Percentiles rank a stretch among this genome's conserved stretches.
phyloP scores from a whole-genome alignment of 2,797 vertebrate species.

The Malacoraja senta region DNA sequence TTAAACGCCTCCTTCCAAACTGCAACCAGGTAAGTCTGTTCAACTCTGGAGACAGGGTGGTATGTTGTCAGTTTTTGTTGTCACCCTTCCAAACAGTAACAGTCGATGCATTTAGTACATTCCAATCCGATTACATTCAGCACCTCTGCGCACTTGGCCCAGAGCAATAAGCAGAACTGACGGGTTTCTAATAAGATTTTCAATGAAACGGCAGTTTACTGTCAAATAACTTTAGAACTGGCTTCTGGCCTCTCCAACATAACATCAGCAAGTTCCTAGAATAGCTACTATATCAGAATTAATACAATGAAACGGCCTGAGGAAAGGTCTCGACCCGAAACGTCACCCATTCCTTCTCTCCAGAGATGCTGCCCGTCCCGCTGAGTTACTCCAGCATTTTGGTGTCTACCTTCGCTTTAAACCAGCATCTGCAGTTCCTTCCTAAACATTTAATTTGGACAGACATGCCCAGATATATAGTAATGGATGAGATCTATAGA shows the following conservation, averaged over 20 bases:
- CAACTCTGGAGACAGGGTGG: not conserved
- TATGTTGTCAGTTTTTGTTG: not conserved
- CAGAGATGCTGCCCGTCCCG: too few species aligned
- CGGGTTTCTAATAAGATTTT: not conserved
- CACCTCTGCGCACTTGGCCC: not conserved
- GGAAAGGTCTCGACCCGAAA: too few species aligned
- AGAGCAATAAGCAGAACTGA: not conserved
- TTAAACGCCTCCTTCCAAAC: not conserved
- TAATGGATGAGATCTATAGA: too few species aligned
- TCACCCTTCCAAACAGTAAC: not conserved
- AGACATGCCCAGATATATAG: not conserved
- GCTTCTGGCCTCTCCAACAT: not conserved
- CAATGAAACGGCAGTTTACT: not conserved
- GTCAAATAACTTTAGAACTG: not conserved
- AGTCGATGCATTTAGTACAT: conserved; percentile 11
- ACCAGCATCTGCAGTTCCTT: too few species aligned
- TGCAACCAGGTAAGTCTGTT: not conserved
- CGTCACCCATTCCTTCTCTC: too few species aligned
- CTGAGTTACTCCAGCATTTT: too few species aligned
- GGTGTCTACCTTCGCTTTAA: too few species aligned
- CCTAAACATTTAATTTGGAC: not conserved
- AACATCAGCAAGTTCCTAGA: not conserved
- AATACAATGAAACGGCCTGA: not conserved
- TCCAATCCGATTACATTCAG: conserved; percentile 9
- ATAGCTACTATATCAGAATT: not conserved